Base-by-base conservation (phyloP, 2,113 vertebrate genomes). In the Microcebus murinus region DNA sequence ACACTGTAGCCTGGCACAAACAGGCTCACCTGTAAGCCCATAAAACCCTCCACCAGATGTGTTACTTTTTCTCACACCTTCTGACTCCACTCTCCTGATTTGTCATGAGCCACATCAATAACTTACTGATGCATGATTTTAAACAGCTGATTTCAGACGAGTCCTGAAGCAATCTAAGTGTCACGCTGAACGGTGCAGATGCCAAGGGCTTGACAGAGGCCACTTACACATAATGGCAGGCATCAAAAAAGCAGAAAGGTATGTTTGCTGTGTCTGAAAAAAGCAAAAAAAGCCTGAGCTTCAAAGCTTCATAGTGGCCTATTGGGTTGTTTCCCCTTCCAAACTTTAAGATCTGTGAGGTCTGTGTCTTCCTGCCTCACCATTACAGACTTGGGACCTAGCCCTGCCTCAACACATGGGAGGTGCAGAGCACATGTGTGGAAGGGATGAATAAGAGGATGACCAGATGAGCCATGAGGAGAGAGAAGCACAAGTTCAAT, bases 21-120 rank as follows among this genome's bases (percentile, higher is more conserved):
- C 11, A 74, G 92, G n/a, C 73, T 96, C 87, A 96, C 90, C 95
- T 96, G 73, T 79, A 88, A 90, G 65, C 59, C 39, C 65, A 94
- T 57, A 92, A 96, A 96, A 71, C 25, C 42, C 29, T 80, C 68
- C 42, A 50, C 73, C 48, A 79, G 29, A 83, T 67, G 52, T 52
- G 91, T 61, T 17, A 74, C 79, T 57, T 84, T 61, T 79, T 82
- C 76, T 91, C 94, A 94, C 48, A 93, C 57, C 36, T 80, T 68
- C 55, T 76, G 23, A 76, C 61, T 88, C 70, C 18, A 48, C 52
- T 45, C 29, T 88, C 68, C 59, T 76, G 67, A 74, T 80, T 27
- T 31, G 20, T 90, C 50, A 48, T 87, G 94, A 95, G 74, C 71
- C 83, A 68, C 48, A 31, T 91, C 88, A 87, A 63, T 84, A 93